phyloP scores from a whole-genome alignment of 2,113 vertebrate genomes.

The Solenodon paradoxus region DNA sequence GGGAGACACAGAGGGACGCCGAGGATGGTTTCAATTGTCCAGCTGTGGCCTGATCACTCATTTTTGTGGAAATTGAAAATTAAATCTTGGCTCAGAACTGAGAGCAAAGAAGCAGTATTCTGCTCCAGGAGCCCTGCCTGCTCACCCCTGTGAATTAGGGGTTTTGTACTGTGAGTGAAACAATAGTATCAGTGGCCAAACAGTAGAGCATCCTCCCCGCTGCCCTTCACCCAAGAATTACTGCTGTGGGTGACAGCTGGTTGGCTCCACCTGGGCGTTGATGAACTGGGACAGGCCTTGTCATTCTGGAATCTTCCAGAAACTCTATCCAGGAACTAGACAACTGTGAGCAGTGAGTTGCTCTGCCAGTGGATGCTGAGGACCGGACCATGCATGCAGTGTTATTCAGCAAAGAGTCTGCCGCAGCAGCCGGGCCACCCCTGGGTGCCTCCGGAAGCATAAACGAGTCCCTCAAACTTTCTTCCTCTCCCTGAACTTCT shows the following conservation, averaged over 20 bases:
- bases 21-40: constrained; percentile 81
- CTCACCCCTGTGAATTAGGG: constrained; percentile 63
- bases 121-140: constrained; percentile 70
- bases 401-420: not conserved
- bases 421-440: not conserved
- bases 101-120: constrained; percentile 59
- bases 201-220: constrained; percentile 49
- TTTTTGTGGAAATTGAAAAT: constrained; percentile 78
- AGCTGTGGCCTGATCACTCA: constrained; percentile 77
- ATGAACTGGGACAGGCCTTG: not conserved
- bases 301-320: constrained; percentile 20
- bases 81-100: constrained; percentile 76
- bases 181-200: constrained; percentile 67
- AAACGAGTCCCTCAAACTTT: rapidly evolving
- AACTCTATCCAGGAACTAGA: not conserved
- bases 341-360: rapidly evolving
- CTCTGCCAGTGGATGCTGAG: not conserved
- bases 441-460: not conserved
- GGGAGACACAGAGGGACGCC: constrained; percentile 28
- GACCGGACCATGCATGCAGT: not conserved
- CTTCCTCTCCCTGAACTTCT: not conserved
- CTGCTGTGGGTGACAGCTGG: constrained; percentile 28
- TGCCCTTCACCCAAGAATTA: constrained; percentile 28
- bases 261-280: not conserved
- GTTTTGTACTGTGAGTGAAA: constrained; percentile 72